Conservation (phyloP, 2,797 vertebrate genomes). For the Bryconaethiops microstoma region DNA sequence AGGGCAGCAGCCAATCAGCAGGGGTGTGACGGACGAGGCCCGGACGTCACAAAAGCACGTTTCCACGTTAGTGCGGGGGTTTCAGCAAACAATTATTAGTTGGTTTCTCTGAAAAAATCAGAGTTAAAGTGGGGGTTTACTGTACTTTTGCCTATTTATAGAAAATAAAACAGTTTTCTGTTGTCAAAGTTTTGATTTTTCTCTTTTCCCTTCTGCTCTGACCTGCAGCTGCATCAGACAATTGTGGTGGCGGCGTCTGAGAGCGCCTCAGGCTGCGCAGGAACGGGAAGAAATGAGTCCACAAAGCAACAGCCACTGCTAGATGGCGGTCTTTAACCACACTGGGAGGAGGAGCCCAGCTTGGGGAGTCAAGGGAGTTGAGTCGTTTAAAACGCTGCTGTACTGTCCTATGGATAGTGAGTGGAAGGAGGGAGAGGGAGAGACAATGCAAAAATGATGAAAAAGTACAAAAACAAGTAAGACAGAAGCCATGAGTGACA, state of each 20-base stretch:
- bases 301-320: conserved; percentile 88
- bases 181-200: background rate
- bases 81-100: too few relatives aligned
- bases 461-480: too few relatives aligned
- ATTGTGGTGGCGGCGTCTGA: conserved; percentile 83
- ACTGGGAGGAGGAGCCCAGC: conserved; percentile 69
- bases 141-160: too few relatives aligned
- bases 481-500: too few relatives aligned
- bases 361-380: conserved; percentile 53
- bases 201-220: conserved; percentile 55
- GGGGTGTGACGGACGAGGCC: too few relatives aligned
- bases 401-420: conserved; percentile 76
- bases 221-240: conserved; percentile 96
- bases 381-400: conserved; percentile 80
- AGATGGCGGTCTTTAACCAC: conserved; percentile 95
- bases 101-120: too few relatives aligned
- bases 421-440: conserved; percentile 45
- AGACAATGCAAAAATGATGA: background rate
- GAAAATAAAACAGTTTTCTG: too few relatives aligned
- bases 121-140: too few relatives aligned
- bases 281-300: conserved; percentile 93
- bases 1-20: too few relatives aligned
- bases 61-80: too few relatives aligned
- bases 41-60: too few relatives aligned
- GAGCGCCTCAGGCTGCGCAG: conserved; percentile 89